Conservation (phyloP, 2,113 vertebrate species). For the Rissa tridactyla region DNA sequence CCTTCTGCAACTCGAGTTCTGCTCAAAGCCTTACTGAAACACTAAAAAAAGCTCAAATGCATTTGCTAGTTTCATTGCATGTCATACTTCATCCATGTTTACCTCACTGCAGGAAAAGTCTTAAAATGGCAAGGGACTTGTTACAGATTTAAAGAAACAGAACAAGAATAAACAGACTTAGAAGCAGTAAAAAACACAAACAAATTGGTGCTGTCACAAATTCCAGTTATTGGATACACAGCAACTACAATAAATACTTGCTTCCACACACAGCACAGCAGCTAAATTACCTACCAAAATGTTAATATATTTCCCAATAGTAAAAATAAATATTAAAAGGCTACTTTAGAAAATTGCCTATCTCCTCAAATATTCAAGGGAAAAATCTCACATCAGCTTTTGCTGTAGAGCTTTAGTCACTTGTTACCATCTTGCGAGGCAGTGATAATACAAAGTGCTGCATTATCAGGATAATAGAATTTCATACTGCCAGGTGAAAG, state of each 20-base stretch:
- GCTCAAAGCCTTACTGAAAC: not conserved
- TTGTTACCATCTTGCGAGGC: not conserved
- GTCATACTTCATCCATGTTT: not conserved
- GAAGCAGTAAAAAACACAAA: not conserved
- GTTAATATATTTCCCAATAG: not conserved
- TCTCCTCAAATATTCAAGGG: not conserved
- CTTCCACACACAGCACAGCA: not conserved
- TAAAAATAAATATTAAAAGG: slow-evolving; percentile 5
- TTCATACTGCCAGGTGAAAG: not conserved
- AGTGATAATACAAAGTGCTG: not conserved
- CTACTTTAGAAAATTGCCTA: not conserved
- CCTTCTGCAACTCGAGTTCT: not conserved
- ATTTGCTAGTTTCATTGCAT: not conserved
- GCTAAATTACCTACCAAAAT: slow-evolving; percentile 8
- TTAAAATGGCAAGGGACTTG: not conserved
- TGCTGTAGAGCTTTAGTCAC: not conserved
- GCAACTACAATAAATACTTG: not conserved
- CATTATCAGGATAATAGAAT: not conserved
- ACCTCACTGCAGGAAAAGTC: not conserved
- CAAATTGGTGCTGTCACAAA: not conserved
- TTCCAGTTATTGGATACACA: not conserved
- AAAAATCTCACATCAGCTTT: not conserved
- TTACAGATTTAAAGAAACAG: slow-evolving; percentile 3
- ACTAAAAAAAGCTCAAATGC: not conserved
- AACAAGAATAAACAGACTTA: not conserved